Evolutionary conservation across 2,113 vertebrate genomes (phyloP).

Genomic region (Melanerpes aurifrons): DNA sequence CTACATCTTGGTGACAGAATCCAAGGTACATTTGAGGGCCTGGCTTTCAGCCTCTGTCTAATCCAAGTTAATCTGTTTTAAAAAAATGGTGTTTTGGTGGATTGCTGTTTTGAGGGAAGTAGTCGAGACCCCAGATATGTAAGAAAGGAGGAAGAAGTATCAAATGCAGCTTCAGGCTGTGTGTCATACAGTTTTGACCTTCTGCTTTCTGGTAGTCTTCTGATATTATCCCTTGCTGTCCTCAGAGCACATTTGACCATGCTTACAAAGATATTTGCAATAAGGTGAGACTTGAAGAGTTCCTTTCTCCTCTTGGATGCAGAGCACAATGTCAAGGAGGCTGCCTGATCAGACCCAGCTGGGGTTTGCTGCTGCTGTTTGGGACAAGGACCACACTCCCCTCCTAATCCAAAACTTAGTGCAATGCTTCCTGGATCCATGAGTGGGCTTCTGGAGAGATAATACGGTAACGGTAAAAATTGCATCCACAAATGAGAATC

Average conservation of each 20-base stretch:
- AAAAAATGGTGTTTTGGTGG: fast-evolving
- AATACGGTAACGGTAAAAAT: fast-evolving
- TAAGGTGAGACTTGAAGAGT: background rate
- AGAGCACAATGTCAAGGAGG: fast-evolving
- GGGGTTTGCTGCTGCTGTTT: fast-evolving
- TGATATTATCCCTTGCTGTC: background rate
- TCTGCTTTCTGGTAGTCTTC: background rate
- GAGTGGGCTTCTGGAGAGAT: background rate
- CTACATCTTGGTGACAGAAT: background rate
- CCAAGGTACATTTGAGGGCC: background rate
- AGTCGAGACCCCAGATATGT: fast-evolving
- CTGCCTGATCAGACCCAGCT: fast-evolving
- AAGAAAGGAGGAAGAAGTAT: background rate
- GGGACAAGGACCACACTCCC: no score
- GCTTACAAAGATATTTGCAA: background rate
- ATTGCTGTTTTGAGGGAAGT: background rate
- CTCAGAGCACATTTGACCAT: background rate
- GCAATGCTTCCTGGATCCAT: background rate
- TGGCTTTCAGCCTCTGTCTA: background rate
- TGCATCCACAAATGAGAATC: no score
- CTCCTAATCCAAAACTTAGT: background rate
- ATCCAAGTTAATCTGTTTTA: background rate
- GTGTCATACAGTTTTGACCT: background rate
- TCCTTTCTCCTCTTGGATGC: background rate
- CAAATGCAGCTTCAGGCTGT: background rate